phyloP scores from a whole-genome alignment of 2,888 invertebrate genomes.

The Quadriops clusia region DNA sequence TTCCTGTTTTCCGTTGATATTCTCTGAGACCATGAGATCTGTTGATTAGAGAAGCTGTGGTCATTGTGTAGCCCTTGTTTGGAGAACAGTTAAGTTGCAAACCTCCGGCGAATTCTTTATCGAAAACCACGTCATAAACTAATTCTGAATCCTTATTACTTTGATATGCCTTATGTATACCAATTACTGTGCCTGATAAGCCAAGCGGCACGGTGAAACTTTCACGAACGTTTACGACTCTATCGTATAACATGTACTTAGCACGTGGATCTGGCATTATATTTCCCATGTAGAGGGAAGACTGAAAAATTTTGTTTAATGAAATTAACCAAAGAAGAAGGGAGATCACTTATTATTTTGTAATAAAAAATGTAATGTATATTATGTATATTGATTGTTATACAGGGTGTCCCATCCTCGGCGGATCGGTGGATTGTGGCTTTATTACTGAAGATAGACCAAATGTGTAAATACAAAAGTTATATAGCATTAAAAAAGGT shows the following conservation, averaged over 20 bases:
- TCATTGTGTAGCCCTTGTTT: conserved; percentile 42
- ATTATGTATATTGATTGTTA: too few relatives aligned
- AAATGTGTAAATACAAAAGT: too few relatives aligned
- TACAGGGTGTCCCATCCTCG: too few relatives aligned
- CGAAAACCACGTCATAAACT: conserved; percentile 72
- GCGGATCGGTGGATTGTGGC: too few relatives aligned
- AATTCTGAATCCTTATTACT: conserved; percentile 34
- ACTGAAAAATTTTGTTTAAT: too few relatives aligned
- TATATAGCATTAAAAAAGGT: too few relatives aligned
- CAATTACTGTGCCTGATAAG: conserved; percentile 74
- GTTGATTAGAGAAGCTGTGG: conserved; percentile 45
- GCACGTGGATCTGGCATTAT: conserved; percentile 56
- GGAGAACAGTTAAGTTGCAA: conserved; percentile 39
- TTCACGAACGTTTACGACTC: conserved; percentile 67
- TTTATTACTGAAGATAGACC: too few relatives aligned
- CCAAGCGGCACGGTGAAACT: conserved; percentile 73
- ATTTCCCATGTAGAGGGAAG: conserved; percentile 36
- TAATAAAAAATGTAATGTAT: too few relatives aligned
- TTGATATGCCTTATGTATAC: conserved; percentile 36
- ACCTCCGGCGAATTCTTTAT: conserved; percentile 60
- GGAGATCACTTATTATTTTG: too few relatives aligned
- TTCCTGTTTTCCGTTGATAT: conserved; percentile 10
- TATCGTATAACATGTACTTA: conserved; percentile 62
- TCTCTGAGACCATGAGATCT: conserved; percentile 43
- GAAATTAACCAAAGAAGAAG: too few relatives aligned